These are phyloP conservation scores for Condylostylus longicornis DNA, from an alignment of 1,140 invertebrate species.

Conservation along the genomic window DNA sequence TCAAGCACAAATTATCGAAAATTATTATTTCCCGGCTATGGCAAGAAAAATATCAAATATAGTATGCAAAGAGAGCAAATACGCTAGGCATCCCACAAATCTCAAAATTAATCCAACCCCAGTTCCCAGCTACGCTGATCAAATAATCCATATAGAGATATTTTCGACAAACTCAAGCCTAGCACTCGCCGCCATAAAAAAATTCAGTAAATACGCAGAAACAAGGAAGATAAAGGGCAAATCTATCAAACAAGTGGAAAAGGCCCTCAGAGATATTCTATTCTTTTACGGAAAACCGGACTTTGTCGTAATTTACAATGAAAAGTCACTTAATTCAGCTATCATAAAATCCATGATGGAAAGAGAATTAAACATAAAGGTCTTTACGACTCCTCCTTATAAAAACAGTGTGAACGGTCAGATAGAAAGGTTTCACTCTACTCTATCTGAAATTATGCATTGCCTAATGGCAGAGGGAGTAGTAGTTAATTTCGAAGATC, in stretches of 20 bases:
- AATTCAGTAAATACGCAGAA: background rate
- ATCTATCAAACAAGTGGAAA: too few species aligned
- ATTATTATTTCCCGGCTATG: slow-evolving; percentile 7
- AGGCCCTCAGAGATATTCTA: too few species aligned
- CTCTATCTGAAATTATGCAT: slow-evolving; percentile 9
- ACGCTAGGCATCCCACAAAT: slow-evolving; percentile 6
- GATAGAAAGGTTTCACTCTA: slow-evolving; percentile 12
- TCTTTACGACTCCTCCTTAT: slow-evolving; percentile 7
- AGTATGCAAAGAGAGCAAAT: slow-evolving; percentile 8
- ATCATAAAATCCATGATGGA: slow-evolving; percentile 5
- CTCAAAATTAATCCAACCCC: slow-evolving; percentile 5
- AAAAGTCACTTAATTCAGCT: slow-evolving; percentile 4
- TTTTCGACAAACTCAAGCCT: slow-evolving; percentile 4
- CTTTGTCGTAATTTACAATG: slow-evolving; percentile 7
- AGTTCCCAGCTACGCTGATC: slow-evolving; percentile 4
- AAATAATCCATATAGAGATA: slow-evolving; percentile 9
- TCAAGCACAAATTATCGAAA: slow-evolving; percentile 3
- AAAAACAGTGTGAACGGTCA: slow-evolving; percentile 7
- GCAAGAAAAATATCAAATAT: slow-evolving; percentile 2
- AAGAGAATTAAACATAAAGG: slow-evolving; percentile 3
- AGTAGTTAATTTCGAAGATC: slow-evolving; percentile 1
- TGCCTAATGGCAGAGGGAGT: slow-evolving; percentile 4
- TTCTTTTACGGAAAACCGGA: slow-evolving; percentile 3
- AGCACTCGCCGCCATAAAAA: background rate
- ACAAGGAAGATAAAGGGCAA: background rate